Evolutionary conservation across 2,888 invertebrate genomes (phyloP), one percentile per base, ranked within the genome.

Genomic region (Saturnia japonica): DNA sequence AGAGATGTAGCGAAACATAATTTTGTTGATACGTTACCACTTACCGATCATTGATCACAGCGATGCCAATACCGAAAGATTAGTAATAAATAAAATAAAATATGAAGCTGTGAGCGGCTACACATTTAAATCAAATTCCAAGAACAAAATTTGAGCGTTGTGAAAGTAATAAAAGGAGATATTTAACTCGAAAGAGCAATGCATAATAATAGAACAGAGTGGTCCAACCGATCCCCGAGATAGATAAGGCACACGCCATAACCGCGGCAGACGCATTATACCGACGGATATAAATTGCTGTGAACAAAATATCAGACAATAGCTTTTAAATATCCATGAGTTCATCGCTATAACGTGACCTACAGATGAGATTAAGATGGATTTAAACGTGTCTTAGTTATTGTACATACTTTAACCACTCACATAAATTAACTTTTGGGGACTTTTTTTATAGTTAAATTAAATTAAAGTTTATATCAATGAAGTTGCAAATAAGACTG

Each of bases 231-330:
- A 60, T 60, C 57, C 19, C 3, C 25, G 19, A 28, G 28, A 45
- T 16, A 69, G 69, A 72, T 79, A 71, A 68, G 72, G 71, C 74
- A 74, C 75, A 75, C 72, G 42, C 51, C 28, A 68, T 28, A 47
- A 11, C 11, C n/a, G 7, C 54, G 22, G 54, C 19, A 47, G 34
- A 34, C 8, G 64, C 54, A 11, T 11, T 47, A 42, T 22, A 1
- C 6, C 57, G 28, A 67, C 47, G 25, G n/a, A 11, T 64, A 60
- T 68, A 62, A 64, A 71, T 62, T 19, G 19, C 60, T 34, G 67
- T 16, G 60, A 70, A 68, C 28, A 16, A 70, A n/a, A n/a, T n/a
- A 22, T 45, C 28, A 67, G 45, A 68, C 71, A 51, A 68, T 62
- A 40, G 64, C 25, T 57, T 57, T 57, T 57, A 54, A 68, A 67